phyloP scores from a whole-genome alignment of 2,113 vertebrate species.

The Tyto alba region DNA sequence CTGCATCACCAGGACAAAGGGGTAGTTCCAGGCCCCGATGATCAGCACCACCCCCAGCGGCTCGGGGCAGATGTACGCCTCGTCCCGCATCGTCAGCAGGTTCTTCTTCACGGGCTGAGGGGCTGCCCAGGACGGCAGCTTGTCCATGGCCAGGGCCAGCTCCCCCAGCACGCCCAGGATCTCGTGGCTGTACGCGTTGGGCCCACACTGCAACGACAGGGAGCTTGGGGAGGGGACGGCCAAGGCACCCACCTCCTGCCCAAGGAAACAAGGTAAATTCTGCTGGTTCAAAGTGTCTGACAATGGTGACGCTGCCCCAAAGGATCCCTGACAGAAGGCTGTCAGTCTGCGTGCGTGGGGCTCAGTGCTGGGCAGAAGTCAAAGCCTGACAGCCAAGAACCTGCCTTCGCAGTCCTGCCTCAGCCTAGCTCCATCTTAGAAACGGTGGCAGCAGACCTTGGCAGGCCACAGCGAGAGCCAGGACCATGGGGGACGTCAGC shows the following conservation, averaged over 20 bases:
- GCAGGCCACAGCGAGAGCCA: no score
- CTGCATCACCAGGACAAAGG: slow-evolving; percentile 76
- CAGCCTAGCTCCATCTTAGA: not conserved
- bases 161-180: slow-evolving; percentile 76
- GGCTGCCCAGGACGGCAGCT: slow-evolving; percentile 77
- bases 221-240: fast-evolving
- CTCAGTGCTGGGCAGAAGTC: not conserved
- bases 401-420: not conserved
- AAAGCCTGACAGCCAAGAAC: not conserved
- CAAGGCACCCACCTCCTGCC: not conserved
- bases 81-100: slow-evolving; percentile 73
- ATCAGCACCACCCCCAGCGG: slow-evolving; percentile 88
- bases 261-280: no score
- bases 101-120: slow-evolving; percentile 75
- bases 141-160: slow-evolving; percentile 69
- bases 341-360: fast-evolving
- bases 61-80: slow-evolving; percentile 77
- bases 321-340: not conserved
- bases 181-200: slow-evolving; percentile 73
- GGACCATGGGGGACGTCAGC: fast-evolving
- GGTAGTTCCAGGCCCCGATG: slow-evolving; percentile 94
- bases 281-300: not conserved
- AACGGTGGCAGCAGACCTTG: not conserved
- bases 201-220: slow-evolving; percentile 65
- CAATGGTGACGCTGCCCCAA: not conserved